Evolutionary conservation across 2,113 vertebrate species (phyloP).

Genomic region (Nyctibius bracteatus): DNA sequence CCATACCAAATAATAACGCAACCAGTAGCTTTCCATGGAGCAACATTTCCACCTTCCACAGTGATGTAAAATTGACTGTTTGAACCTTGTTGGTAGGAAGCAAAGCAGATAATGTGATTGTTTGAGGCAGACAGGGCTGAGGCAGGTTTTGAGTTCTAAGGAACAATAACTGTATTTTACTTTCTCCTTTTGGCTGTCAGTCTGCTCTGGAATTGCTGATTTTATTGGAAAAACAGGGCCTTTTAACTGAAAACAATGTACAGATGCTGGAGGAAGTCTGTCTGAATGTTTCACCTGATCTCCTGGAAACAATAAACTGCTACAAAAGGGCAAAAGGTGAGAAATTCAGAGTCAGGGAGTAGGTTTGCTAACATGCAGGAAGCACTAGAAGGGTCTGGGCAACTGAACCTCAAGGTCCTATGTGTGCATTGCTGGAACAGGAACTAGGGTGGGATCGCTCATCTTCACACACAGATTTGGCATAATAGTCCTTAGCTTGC

Average conservation of each 20-base stretch:
- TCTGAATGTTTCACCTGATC: background rate
- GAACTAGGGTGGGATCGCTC: background rate
- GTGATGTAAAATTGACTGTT: background rate
- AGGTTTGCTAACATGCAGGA: background rate
- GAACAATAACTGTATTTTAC: background rate
- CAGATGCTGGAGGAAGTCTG: slow-evolving; percentile 22
- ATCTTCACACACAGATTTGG: background rate
- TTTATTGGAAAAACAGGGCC: slow-evolving; percentile 56
- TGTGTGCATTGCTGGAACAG: background rate
- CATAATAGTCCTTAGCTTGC: background rate
- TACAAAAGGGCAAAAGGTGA: slow-evolving; percentile 67
- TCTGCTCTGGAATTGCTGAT: slow-evolving; percentile 61
- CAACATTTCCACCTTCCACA: background rate
- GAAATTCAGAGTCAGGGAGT: background rate
- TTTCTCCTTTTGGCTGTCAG: slow-evolving; percentile 47
- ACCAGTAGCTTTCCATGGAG: background rate
- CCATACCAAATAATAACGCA: background rate
- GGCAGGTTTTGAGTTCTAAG: background rate
- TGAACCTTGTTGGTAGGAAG: background rate
- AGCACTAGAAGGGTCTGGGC: background rate
- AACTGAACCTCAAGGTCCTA: background rate
- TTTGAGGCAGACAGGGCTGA: background rate
- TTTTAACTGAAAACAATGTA: slow-evolving; percentile 57
- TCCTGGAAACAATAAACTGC: slow-evolving; percentile 30
- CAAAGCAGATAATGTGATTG: background rate